Evolutionary conservation across 1,140 invertebrate species (phyloP).

Genomic region (Eueides isabella): DNA sequence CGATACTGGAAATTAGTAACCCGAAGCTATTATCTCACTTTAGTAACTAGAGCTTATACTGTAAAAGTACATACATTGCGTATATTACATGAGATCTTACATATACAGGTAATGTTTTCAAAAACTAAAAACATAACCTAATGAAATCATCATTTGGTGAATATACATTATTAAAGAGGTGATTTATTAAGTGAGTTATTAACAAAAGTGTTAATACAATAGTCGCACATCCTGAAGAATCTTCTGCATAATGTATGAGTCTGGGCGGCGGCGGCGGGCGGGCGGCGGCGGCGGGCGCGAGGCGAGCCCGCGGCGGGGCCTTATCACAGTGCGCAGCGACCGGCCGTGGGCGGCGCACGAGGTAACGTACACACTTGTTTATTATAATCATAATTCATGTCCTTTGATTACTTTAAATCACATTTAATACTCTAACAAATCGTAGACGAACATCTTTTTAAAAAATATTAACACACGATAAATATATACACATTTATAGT

Average conservation of each 20-base stretch:
- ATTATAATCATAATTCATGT: not conserved
- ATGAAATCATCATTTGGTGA: too few relatives aligned
- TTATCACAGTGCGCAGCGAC: constrained; percentile 57
- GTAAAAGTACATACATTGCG: too few relatives aligned
- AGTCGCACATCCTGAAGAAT: not conserved
- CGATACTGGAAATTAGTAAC: not conserved
- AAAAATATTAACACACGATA: too few relatives aligned
- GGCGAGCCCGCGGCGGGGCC: constrained; percentile 30
- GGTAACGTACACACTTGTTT: constrained; percentile 40
- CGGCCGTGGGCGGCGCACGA: constrained; percentile 50
- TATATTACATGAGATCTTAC: too few relatives aligned
- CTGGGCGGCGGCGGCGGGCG: not conserved
- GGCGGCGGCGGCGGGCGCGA: constrained; percentile 32
- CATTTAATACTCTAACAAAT: too few relatives aligned
- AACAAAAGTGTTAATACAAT: not conserved
- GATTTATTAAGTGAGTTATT: not conserved
- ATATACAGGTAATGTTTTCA: too few relatives aligned
- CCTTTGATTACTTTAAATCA: not conserved
- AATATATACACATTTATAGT: too few relatives aligned
- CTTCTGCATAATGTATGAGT: not conserved
- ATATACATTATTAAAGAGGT: too few relatives aligned
- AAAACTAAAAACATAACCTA: too few relatives aligned
- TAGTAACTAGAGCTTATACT: not conserved
- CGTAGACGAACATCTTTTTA: too few relatives aligned
- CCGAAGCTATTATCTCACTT: not conserved